Evolutionary conservation across 1,140 invertebrate genomes (phyloP), one percentile per base, ranked within the genome.

Genomic region (Mamestra configurata): DNA sequence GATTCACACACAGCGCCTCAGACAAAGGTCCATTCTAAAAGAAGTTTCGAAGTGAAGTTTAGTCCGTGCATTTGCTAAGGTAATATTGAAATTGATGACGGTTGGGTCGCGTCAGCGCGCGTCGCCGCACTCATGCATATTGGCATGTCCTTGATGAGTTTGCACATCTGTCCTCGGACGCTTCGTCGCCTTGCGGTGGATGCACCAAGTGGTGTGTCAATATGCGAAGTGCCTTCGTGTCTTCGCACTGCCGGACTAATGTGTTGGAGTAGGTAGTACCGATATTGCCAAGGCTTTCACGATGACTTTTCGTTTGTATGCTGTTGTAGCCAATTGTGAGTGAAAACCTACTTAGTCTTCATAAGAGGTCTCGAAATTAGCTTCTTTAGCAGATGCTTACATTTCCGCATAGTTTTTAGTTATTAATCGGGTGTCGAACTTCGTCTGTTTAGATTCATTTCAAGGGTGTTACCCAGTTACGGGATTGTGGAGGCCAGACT

Each of bases 121-220:
- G 53, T 57, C 31, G 18, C 20, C 18, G 46, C n/a, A 15, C 31
- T 73, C 73, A 64, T 24, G 55, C 20, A 68, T 66, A 77, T 77
- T 68, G 35, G 27, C 27, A 51, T 40, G 20, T 77, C 75, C 61
- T 77, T 72, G 73, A 59, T 70, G 55, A 77, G 79, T 77, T 72
- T 81, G 72, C 73, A 70, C 49, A 70, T 57, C 22, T 77, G 75
- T 55, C 78, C 78, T 64, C 35, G 37, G 61, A 72, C 57, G 46
- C 72, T 79, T 73, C 79, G 81, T 82, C 83, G 82, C 79, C 80
- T 82, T 71, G 55, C 66, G 43, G 43, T 59, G 72, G 61, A 15
- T 49, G 66, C 66, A 46, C 66, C 66, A 27, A 90, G 87, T 87
- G 88, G 77, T 81, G 80, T 85, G 87, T 88, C 84, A 90, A 90